Percentiles rank a stretch among this genome's conserved stretches.
Evolutionary conservation across 2,797 vertebrate species (phyloP).

Genomic region (Sebastes hubbsi): DNA sequence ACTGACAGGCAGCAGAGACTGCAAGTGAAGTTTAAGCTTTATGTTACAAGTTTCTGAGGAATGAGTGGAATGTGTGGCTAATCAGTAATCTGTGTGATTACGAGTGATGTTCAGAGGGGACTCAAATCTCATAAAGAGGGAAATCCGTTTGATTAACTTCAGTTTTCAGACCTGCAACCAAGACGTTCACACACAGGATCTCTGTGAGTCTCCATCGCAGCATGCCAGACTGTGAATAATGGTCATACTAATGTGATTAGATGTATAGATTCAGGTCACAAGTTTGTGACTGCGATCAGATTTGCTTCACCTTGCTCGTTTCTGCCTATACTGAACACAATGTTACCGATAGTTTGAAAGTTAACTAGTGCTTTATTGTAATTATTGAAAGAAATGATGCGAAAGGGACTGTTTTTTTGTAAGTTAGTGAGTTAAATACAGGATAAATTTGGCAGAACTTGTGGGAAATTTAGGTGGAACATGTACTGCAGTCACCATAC

Average conservation of each 20-base stretch:
- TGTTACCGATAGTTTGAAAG: not conserved
- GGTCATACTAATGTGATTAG: constrained; percentile 45
- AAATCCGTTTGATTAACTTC: not conserved
- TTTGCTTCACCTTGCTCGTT: not conserved
- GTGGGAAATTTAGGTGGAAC: not conserved
- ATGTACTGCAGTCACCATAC: not conserved
- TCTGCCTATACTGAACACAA: not conserved
- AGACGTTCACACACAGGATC: not conserved
- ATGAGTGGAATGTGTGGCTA: constrained; percentile 41
- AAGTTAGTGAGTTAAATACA: not conserved
- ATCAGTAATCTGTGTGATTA: constrained; percentile 20
- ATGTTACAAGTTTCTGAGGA: constrained; percentile 4
- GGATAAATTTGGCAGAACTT: not conserved
- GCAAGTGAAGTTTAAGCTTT: not conserved
- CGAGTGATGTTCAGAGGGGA: not conserved
- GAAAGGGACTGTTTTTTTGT: not conserved
- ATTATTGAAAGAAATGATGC: not conserved
- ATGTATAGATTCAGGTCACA: constrained; percentile 37
- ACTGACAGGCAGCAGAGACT: not conserved
- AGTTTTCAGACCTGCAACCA: not conserved
- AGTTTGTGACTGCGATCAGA: constrained; percentile 4
- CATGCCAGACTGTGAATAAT: constrained; percentile 22
- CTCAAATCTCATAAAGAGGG: not conserved
- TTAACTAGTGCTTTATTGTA: not conserved
- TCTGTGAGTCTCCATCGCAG: not conserved